Conservation (phyloP, 2,113 vertebrate species). For the Lophochroa leadbeateri region DNA sequence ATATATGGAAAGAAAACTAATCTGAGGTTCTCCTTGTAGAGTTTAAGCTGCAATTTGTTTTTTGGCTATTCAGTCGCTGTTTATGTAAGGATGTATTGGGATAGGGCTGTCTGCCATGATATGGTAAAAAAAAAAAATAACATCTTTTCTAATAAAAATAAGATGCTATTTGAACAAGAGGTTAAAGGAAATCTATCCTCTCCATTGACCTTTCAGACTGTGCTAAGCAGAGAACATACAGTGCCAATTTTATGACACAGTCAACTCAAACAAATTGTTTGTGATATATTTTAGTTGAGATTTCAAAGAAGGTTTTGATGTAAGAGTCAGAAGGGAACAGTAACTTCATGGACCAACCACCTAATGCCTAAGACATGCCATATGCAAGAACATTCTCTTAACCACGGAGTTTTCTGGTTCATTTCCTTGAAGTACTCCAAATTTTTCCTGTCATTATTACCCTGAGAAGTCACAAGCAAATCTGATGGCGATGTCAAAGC, state of each 20-base stretch:
- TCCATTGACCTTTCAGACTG: slow-evolving; percentile 37
- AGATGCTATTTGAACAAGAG: slow-evolving; percentile 33
- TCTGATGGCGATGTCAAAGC: background rate
- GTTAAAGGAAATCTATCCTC: slow-evolving; percentile 36
- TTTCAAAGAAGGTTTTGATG: background rate
- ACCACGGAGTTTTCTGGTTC: background rate
- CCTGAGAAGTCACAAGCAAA: background rate
- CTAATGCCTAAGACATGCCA: background rate
- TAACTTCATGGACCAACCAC: background rate
- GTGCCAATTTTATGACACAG: slow-evolving; percentile 47
- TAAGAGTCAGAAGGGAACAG: background rate
- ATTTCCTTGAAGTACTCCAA: background rate
- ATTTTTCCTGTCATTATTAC: background rate
- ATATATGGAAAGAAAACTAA: background rate
- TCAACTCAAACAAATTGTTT: background rate
- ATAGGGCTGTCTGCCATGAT: slow-evolving; percentile 44
- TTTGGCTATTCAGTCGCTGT: background rate
- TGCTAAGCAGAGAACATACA: background rate
- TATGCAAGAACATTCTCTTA: background rate
- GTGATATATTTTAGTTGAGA: background rate
- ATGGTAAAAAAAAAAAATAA: background rate
- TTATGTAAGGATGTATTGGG: slow-evolving; percentile 37
- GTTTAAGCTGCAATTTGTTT: slow-evolving; percentile 36
- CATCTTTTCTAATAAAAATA: slow-evolving; percentile 42
- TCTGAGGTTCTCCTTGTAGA: background rate